Percentiles rank a stretch among this genome's conserved stretches.
Conservation (phyloP, 1,140 invertebrate genomes). For the Zophobas atratus region DNA sequence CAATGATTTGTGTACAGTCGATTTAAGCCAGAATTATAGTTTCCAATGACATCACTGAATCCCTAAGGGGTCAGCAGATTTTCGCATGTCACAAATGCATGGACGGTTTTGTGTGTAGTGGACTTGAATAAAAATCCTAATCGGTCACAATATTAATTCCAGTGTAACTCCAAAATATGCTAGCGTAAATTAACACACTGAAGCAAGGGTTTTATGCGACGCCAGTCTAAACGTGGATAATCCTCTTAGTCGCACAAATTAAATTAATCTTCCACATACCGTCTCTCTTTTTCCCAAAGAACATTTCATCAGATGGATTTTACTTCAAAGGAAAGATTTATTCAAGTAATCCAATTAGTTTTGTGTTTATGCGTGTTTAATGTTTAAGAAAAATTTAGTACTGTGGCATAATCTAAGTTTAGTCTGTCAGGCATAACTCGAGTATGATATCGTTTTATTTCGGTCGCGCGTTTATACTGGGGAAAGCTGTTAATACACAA, state of each 20-base stretch:
- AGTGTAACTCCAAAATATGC: constrained; percentile 18
- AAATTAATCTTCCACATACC: constrained; percentile 40
- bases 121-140: constrained; percentile 1
- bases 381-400: constrained; percentile 12
- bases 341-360: constrained; percentile 42
- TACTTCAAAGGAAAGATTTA: constrained; percentile 37
- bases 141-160: background rate
- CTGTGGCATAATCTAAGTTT: constrained; percentile 7
- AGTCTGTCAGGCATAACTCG: constrained; percentile 3
- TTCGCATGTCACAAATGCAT: background rate
- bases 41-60: background rate
- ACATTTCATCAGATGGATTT: constrained; percentile 38
- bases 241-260: constrained; percentile 42
- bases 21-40: constrained; percentile 25
- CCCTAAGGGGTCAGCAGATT: background rate
- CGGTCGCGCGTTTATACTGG: background rate
- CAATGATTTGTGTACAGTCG: constrained; percentile 30
- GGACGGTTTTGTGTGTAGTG: background rate
- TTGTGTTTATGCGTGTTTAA: constrained; percentile 19
- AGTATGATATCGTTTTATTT: background rate
- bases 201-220: constrained; percentile 27
- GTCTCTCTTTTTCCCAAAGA: constrained; percentile 36
- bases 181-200: constrained; percentile 27
- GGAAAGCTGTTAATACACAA: background rate
- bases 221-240: constrained; percentile 31